Evolutionary conservation across 2,113 vertebrate genomes (phyloP), one percentile per base, ranked within the genome.

Genomic region (Pygoscelis antarcticus): DNA sequence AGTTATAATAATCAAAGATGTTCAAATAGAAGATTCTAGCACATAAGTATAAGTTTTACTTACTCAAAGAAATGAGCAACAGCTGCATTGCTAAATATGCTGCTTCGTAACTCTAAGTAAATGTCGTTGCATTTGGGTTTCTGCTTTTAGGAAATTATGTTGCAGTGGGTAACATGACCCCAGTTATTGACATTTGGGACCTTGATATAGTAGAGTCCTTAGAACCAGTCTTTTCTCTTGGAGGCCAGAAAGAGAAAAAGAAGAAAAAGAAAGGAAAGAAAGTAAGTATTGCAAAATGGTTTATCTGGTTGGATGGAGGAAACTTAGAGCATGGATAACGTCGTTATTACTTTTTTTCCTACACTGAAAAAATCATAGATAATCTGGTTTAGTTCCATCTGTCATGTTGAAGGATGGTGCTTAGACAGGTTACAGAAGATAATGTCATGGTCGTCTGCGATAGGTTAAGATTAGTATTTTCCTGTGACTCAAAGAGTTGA

Each of bases 111-210:
- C 38, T 80, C 27, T 46, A 13, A 82, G 60, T 72, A 61, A 82
- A 32, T 46, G 23, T 71, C 34, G 40, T 75, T 82, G 13, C 20
- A 17, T 92, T 81, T 96, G 46, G 19, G 6, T 70, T 81, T 94
- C 75, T 54, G 38, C 46, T 96, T 82, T 22, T 83, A 99, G 99
- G 98, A 49, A 99, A 99, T 97, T 99, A 99, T 6, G 98, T 99
- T 62, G 99, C 99, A 16, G 98, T 99, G 89, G 99, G 99, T 83
- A 99, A 98, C 96, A 99, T 99, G 99, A 99, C 98, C 30, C 99
- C 99, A 1, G 98, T 99, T 89, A 99, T 99, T 60, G 99, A 99
- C 25, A 97, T 99, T 51, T 99, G 99, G 99, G 99, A 99, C 97
- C 98, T 99, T 66, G 99, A 99, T 91, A 97, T 99, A 90, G 99